Evolutionary conservation across 2,888 invertebrate species (phyloP).

Genomic region (Nysson spinosus): DNA sequence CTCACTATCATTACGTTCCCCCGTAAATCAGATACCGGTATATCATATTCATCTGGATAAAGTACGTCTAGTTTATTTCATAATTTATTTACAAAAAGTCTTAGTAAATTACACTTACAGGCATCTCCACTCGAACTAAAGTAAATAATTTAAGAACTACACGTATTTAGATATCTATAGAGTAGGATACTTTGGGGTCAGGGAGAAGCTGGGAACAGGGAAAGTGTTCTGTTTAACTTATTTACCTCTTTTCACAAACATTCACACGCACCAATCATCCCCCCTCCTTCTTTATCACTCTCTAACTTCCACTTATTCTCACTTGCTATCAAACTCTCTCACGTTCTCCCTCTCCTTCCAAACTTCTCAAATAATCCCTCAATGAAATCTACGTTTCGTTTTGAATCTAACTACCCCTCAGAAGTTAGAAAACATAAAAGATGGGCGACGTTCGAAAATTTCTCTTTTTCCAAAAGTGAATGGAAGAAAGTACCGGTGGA

Average conservation of each 20-base stretch:
- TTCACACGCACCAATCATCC: too few relatives aligned
- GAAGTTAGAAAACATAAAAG: too few relatives aligned
- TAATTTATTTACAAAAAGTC: constrained; percentile 77
- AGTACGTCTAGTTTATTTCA: constrained; percentile 77
- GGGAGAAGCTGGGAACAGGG: constrained; percentile 72
- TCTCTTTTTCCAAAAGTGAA: too few relatives aligned
- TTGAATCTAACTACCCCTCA: too few relatives aligned
- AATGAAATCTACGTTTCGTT: constrained; percentile 23
- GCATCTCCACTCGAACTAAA: constrained; percentile 77
- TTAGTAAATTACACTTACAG: constrained; percentile 77
- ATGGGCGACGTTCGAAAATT: too few relatives aligned
- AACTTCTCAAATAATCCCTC: constrained; percentile 33
- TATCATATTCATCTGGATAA: constrained; percentile 70
- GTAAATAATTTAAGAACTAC: constrained; percentile 77
- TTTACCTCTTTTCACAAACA: constrained; percentile 40
- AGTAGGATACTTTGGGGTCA: constrained; percentile 74
- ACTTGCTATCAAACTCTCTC: too few relatives aligned
- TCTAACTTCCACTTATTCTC: constrained; percentile 23
- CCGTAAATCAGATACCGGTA: constrained; percentile 38
- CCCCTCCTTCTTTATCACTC: constrained; percentile 30
- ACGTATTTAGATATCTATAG: constrained; percentile 77
- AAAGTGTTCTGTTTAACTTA: constrained; percentile 65
- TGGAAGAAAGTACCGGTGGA: too few relatives aligned
- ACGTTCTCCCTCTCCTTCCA: constrained; percentile 36
- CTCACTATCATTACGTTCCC: too few relatives aligned